Evolutionary conservation across 53 echinoderm and acorn worm species (phyloP).

Genomic region (Holothuria scabra): DNA sequence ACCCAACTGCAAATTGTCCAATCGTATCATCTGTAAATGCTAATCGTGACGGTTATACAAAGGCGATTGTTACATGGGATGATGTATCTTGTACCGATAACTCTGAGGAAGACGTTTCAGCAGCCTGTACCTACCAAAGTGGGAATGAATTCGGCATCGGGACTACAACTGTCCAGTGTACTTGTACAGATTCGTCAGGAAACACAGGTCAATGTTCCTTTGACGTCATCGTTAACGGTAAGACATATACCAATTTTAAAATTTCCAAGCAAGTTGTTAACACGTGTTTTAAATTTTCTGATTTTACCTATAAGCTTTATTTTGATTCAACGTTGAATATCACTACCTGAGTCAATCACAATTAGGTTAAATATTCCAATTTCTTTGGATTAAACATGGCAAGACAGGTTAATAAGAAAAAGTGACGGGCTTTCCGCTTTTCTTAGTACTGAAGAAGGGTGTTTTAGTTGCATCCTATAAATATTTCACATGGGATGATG

Average conservation of each 20-base stretch:
- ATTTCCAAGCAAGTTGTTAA: too few species aligned
- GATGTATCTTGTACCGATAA: not conserved
- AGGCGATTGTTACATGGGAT: not conserved
- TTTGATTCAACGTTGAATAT: too few species aligned
- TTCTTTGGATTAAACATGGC: too few species aligned
- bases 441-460: too few species aligned
- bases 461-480: too few species aligned
- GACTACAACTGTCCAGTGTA: not conserved
- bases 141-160: not conserved
- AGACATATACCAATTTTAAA: not conserved
- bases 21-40: not conserved
- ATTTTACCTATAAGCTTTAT: too few species aligned
- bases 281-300: too few species aligned
- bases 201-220: conserved; percentile 3
- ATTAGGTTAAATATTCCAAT: too few species aligned
- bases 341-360: too few species aligned
- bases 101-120: not conserved
- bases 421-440: too few species aligned
- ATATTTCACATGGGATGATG: too few species aligned
- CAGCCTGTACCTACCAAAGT: not conserved
- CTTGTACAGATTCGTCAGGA: not conserved
- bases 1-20: conserved; percentile 2
- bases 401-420: too few species aligned
- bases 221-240: conserved; percentile 8
- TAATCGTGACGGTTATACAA: not conserved